A percentile compares a stretch with the other conserved stretches of the same genome.
These are phyloP conservation scores for Drosophila bunnanda DNA, from an alignment of 2,888 invertebrate genomes.

Conservation along the genomic window DNA sequence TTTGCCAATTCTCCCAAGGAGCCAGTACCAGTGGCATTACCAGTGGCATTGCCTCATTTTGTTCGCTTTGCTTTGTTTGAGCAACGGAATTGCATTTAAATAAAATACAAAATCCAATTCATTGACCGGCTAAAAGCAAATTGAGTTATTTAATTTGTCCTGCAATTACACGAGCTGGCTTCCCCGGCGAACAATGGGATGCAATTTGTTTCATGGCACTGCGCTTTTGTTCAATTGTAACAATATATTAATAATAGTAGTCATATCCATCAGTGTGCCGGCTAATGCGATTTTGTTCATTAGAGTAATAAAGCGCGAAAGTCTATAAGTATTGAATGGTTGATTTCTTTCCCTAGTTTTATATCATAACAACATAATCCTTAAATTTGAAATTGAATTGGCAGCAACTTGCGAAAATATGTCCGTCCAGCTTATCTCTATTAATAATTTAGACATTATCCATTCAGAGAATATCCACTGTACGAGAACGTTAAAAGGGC, in stretches of 20 bases:
- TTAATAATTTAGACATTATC: not conserved
- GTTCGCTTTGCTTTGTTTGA: slow-evolving; percentile 13
- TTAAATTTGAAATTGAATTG: too few relatives aligned
- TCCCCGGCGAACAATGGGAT: slow-evolving; percentile 18
- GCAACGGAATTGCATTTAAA: slow-evolving; percentile 39
- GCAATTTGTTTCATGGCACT: slow-evolving; percentile 31
- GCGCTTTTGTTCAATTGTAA: slow-evolving; percentile 11
- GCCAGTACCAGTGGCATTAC: not conserved
- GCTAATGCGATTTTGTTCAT: slow-evolving; percentile 36
- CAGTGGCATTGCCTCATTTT: slow-evolving; percentile 6
- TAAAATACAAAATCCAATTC: slow-evolving; percentile 46
- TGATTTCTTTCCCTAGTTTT: not conserved
- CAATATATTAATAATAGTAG: slow-evolving; percentile 21
- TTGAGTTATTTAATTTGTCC: slow-evolving; percentile 48
- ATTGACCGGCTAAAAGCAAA: slow-evolving; percentile 44
- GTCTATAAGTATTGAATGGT: not conserved
- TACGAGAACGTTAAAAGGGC: not conserved
- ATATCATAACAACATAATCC: too few relatives aligned
- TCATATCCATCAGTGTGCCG: slow-evolving; percentile 9
- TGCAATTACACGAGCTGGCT: slow-evolving; percentile 39
- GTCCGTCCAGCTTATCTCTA: not conserved
- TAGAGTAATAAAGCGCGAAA: slow-evolving; percentile 7
- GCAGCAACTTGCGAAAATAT: not conserved
- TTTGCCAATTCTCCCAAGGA: slow-evolving; percentile 37
- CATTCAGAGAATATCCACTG: not conserved